phyloP scores from a whole-genome alignment of 2,888 invertebrate genomes.

The Drosophila flavopinicola region DNA sequence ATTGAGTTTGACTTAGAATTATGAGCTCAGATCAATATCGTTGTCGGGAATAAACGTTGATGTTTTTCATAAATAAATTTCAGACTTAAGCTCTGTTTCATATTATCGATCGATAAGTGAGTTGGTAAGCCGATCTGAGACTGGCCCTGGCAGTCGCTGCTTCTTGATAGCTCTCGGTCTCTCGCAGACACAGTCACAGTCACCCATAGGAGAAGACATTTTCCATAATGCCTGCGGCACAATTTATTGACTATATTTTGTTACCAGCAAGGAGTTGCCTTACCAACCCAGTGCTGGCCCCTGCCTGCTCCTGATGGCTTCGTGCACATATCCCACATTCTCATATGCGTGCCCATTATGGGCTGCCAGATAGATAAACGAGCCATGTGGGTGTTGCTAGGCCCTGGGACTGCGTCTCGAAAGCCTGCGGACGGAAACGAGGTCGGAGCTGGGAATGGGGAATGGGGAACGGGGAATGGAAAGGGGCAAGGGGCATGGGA shows the following conservation, averaged over 20 bases:
- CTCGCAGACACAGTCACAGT: not conserved
- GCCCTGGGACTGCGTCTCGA: constrained; percentile 30
- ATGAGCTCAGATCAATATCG: not conserved
- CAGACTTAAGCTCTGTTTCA: not conserved
- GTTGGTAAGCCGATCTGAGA: constrained; percentile 3
- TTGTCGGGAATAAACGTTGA: not conserved
- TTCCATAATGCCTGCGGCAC: constrained; percentile 52
- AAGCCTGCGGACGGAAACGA: constrained; percentile 4
- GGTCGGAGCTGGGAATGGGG: not conserved
- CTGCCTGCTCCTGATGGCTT: constrained; percentile 21
- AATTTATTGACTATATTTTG: constrained; percentile 60
- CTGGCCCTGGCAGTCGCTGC: constrained; percentile 1
- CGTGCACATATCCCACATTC: constrained; percentile 43
- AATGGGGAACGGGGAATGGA: not conserved
- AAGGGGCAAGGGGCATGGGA: not conserved
- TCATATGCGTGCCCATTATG: constrained; percentile 66
- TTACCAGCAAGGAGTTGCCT: constrained; percentile 46
- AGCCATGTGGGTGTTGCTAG: constrained; percentile 57
- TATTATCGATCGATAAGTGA: constrained; percentile 13
- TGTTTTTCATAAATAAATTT: not conserved
- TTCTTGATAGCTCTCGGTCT: not conserved
- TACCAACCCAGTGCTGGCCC: constrained; percentile 23
- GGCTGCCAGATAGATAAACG: constrained; percentile 60
- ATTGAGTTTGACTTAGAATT: not conserved
- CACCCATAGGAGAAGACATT: constrained; percentile 27